These are phyloP conservation scores for Diaphora mendica DNA, from an alignment of 2,888 invertebrate species.

Conservation along the genomic window DNA sequence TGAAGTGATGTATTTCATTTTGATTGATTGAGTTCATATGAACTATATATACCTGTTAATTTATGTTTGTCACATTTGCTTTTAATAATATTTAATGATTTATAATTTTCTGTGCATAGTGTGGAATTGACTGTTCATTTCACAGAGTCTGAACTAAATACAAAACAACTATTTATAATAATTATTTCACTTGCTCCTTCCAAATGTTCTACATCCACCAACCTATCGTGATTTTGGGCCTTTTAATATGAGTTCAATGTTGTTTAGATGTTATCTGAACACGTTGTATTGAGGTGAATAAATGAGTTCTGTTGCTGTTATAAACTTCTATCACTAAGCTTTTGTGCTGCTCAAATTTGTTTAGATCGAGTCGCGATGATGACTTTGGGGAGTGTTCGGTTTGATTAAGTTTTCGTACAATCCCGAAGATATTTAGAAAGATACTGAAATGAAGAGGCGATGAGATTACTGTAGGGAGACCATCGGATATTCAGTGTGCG, in stretches of 20 bases:
- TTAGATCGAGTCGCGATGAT: constrained; percentile 40
- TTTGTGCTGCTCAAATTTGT: constrained; percentile 57
- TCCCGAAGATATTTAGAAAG: constrained; percentile 12
- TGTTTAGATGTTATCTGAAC: constrained; percentile 74
- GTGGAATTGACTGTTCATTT: background rate
- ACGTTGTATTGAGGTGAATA: constrained; percentile 81
- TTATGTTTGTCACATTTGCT: too few species aligned
- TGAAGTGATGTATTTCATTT: too few species aligned
- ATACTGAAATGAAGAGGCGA: constrained; percentile 13
- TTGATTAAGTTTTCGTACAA: constrained; percentile 46
- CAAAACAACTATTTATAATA: background rate
- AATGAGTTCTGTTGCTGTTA: constrained; percentile 70
- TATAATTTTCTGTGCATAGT: too few species aligned
- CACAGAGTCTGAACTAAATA: background rate
- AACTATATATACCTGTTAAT: too few species aligned
- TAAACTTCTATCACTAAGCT: constrained; percentile 61
- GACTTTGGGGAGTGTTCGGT: constrained; percentile 36
- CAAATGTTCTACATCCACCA: constrained; percentile 36
- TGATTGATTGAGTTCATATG: too few species aligned
- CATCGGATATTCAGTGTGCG: background rate
- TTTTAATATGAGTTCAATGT: constrained; percentile 79
- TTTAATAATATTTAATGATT: too few species aligned
- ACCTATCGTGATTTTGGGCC: constrained; percentile 71
- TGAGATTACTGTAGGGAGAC: constrained; percentile 3
- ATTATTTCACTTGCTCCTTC: constrained; percentile 23